Percentiles rank a stretch among this genome's conserved stretches.
Evolutionary conservation across 2,888 invertebrate genomes (phyloP).

Genomic region (Strigamia transsilvanica): DNA sequence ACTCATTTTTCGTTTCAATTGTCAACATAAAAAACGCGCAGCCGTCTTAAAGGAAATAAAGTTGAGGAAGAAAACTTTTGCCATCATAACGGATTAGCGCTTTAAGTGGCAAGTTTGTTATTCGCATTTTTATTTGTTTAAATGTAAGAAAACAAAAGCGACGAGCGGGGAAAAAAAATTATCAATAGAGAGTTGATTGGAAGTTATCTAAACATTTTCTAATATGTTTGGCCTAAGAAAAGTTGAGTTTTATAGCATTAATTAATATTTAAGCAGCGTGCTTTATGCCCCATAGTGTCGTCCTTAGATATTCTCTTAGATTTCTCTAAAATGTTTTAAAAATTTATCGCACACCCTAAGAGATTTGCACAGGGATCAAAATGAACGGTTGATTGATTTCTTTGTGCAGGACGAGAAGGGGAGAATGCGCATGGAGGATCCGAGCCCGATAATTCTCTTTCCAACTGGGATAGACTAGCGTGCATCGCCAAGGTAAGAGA

Average conservation of each 20-base stretch:
- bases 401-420: slow-evolving; percentile 10
- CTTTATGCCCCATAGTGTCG: slow-evolving; percentile 20
- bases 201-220: background rate
- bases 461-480: slow-evolving; percentile 15
- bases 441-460: slow-evolving; percentile 15
- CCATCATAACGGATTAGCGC: slow-evolving; percentile 11
- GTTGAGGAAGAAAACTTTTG: slow-evolving; percentile 20
- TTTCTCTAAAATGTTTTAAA: slow-evolving; percentile 20
- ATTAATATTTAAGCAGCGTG: background rate
- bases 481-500: slow-evolving; percentile 15
- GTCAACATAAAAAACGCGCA: slow-evolving; percentile 20
- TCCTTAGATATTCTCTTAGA: slow-evolving; percentile 14
- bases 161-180: background rate
- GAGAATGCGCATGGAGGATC: background rate
- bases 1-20: slow-evolving; percentile 14
- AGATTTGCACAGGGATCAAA: slow-evolving; percentile 20
- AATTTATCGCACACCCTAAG: slow-evolving; percentile 5
- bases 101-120: slow-evolving; percentile 12
- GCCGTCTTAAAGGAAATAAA: slow-evolving; percentile 15
- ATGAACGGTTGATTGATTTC: slow-evolving; percentile 15
- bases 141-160: background rate
- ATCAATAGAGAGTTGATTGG: background rate
- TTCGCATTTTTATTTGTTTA: background rate
- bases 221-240: background rate
- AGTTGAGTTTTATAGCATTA: background rate